These are phyloP conservation scores for Drosophila insularis DNA, from an alignment of 1,140 invertebrate genomes.

Conservation along the genomic window DNA sequence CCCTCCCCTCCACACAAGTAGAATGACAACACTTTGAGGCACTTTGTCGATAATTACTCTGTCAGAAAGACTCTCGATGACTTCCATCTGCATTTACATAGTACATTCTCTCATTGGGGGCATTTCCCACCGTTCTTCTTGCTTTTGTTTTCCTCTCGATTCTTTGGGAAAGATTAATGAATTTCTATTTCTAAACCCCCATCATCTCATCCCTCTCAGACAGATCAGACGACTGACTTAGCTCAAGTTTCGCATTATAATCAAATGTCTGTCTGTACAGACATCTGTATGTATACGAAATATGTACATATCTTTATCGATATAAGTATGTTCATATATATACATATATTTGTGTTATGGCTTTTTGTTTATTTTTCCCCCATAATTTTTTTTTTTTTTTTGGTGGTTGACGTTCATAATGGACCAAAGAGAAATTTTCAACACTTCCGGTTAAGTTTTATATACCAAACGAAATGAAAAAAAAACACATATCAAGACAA, in stretches of 20 bases:
- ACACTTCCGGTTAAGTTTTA: constrained; percentile 55
- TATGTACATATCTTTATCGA: neutral
- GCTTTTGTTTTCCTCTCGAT: constrained; percentile 35
- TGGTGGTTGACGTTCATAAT: constrained; percentile 8
- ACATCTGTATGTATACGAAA: neutral
- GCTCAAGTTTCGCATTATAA: constrained; percentile 55
- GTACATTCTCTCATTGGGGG: neutral
- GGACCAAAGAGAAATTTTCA: constrained; percentile 65
- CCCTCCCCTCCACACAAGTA: neutral
- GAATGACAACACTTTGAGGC: constrained; percentile 5
- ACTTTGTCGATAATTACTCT: constrained; percentile 53
- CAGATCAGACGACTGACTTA: constrained; percentile 5
- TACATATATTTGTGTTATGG: neutral
- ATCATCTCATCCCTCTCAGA: neutral
- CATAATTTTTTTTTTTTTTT: neutral
- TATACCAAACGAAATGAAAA: neutral
- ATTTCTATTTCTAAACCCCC: constrained; percentile 45
- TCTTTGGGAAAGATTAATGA: constrained; percentile 65
- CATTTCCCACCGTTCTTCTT: constrained; percentile 19
- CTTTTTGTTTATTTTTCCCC: neutral
- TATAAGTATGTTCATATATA: neutral
- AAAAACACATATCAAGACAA: neutral
- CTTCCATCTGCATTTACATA: constrained; percentile 3
- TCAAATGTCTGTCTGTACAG: neutral
- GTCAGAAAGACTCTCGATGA: constrained; percentile 29